Conservation (phyloP, 2,888 invertebrate species). For the Netelia virgata region DNA sequence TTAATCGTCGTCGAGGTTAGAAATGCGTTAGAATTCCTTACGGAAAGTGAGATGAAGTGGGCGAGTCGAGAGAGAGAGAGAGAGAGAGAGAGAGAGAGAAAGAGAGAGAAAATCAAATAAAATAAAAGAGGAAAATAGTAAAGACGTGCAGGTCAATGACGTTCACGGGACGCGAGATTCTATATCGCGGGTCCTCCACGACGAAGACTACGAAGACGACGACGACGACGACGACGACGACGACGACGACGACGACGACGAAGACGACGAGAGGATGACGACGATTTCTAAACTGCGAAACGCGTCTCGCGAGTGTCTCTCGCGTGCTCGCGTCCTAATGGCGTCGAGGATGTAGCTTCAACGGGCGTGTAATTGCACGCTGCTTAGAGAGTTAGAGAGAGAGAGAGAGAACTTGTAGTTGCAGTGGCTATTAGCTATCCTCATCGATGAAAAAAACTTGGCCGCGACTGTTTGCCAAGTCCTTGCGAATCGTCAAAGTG, state of each 20-base stretch:
- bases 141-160: slow-evolving; percentile 61
- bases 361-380: slow-evolving; percentile 55
- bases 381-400: too few relatives aligned
- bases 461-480: neutral
- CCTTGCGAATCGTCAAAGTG: slow-evolving; percentile 18
- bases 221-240: slow-evolving; percentile 49
- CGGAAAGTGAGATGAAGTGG: slow-evolving; percentile 39
- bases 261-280: slow-evolving; percentile 42
- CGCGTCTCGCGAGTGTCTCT: slow-evolving; percentile 46
- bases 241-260: slow-evolving; percentile 37
- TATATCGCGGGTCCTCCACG: neutral
- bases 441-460: neutral
- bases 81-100: neutral
- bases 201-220: slow-evolving; percentile 20
- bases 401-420: neutral
- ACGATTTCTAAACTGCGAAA: slow-evolving; percentile 69
- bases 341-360: slow-evolving; percentile 56
- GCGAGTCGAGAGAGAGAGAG: slow-evolving; percentile 2
- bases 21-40: slow-evolving; percentile 21
- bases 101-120: neutral
- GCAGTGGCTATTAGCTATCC: neutral
- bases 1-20: slow-evolving; percentile 24
- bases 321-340: slow-evolving; percentile 52
- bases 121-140: slow-evolving; percentile 9
- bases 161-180: slow-evolving; percentile 5